Base-by-base conservation (phyloP, 1,140 invertebrate species). In the Trichomalopsis sarcophagae region DNA sequence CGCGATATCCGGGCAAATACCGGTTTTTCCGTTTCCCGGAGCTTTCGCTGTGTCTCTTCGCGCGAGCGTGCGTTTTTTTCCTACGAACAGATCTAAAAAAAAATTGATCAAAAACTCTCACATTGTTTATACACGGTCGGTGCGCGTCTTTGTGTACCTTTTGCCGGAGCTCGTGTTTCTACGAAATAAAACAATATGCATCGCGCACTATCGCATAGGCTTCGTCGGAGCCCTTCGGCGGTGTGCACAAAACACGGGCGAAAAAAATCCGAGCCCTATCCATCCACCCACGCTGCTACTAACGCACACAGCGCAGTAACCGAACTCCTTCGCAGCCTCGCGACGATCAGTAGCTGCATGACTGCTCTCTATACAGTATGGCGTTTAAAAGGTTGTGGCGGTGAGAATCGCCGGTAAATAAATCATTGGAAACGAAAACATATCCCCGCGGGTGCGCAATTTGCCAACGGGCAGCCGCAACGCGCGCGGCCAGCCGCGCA, bases 401-500 rank as follows among this genome's bases (percentile, higher is more conserved):
- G 33, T 30, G 2, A 7, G 47, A 23, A 30, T 50, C 11, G 50
- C 27, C 76, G 50, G 50, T 13, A 91, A 90, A 92, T 93, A 92
- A 93, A 92, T 93, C 92, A 93, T 93, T 93, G 92, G 89, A 92
- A 93, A 92, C 91, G 92, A 93, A 93, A 93, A 93, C 92, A 92
- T 92, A 91, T 91, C 92, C 92, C 91, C 87, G 90, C 88, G 90
- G 91, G 90, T 89, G 92, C 91, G 91, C 91, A 93, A 93, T 93
- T 93, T 92, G 92, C 92, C 91, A 93, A 93, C 91, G 90, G 89
- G 88, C 89, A 88, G 92, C 91, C 92, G 90, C 91, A 92, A 86
- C 83, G 87, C 40, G 84, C 40, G 84, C 40, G 80, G 86, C 81
- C 69, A 55, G 84, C 90, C 90, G 90, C 89, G 92, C 91, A 92